These are phyloP conservation scores for Helicoverpa zea DNA, from an alignment of 1,140 invertebrate species.

Conservation along the genomic window DNA sequence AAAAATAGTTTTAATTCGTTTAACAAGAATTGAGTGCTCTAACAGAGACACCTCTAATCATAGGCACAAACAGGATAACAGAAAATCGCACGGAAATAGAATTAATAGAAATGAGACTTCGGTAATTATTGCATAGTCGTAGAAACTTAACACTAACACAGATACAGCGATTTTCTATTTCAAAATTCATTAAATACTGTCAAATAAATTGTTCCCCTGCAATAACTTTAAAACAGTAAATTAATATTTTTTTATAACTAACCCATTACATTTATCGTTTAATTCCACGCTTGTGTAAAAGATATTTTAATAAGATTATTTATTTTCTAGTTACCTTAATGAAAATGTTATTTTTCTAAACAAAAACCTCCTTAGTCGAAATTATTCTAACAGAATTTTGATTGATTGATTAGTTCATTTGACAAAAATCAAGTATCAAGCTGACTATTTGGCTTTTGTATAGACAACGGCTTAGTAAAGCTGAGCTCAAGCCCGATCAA, in stretches of 20 bases:
- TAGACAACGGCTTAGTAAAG: slow-evolving; percentile 31
- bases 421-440: background rate
- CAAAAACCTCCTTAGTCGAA: slow-evolving; percentile 14
- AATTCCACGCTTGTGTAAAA: slow-evolving; percentile 21
- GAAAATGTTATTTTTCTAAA: slow-evolving; percentile 16
- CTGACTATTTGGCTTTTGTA: slow-evolving; percentile 24
- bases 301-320: slow-evolving; percentile 36
- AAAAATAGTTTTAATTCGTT: too few species aligned
- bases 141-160: slow-evolving; percentile 41
- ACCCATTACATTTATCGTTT: slow-evolving; percentile 34
- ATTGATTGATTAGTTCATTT: slow-evolving; percentile 41
- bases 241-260: slow-evolving; percentile 38
- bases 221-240: slow-evolving; percentile 28
- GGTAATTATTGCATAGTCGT: slow-evolving; percentile 14
- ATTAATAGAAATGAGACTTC: background rate
- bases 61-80: slow-evolving; percentile 30
- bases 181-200: slow-evolving; percentile 53
- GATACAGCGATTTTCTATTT: slow-evolving; percentile 38
- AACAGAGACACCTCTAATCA: slow-evolving; percentile 23
- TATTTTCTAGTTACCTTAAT: slow-evolving; percentile 34
- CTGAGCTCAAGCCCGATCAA: slow-evolving; percentile 55
- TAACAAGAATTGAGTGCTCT: background rate
- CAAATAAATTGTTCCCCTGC: slow-evolving; percentile 54
- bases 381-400: slow-evolving; percentile 35
- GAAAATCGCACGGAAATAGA: slow-evolving; percentile 17